These are phyloP conservation scores for Calameuta filiformis DNA, from an alignment of 2,888 invertebrate species.

Conservation along the genomic window DNA sequence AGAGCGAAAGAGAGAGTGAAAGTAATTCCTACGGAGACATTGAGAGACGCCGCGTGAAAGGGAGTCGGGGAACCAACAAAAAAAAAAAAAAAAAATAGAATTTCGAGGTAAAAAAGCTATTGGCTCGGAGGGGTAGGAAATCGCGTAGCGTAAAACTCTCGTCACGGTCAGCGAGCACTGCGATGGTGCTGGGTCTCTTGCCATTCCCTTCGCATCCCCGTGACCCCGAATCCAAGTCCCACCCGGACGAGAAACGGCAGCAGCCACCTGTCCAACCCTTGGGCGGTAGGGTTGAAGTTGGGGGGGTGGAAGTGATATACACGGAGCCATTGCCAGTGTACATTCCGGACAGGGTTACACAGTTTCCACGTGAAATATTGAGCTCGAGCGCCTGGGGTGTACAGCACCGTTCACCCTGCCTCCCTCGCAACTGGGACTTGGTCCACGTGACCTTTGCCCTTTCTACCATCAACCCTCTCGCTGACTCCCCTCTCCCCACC, in stretches of 20 bases:
- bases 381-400: constrained; percentile 16
- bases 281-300: constrained; percentile 61
- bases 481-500: too few relatives aligned
- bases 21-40: too few relatives aligned
- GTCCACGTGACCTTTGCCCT: constrained; percentile 1
- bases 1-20: too few relatives aligned
- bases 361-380: constrained; percentile 41
- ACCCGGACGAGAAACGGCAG: constrained; percentile 27
- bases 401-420: too few relatives aligned
- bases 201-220: too few relatives aligned
- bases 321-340: constrained; percentile 37
- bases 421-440: too few relatives aligned
- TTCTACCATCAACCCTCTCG: neutral
- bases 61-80: too few relatives aligned
- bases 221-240: constrained; percentile 8
- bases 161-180: constrained; percentile 47
- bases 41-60: too few relatives aligned
- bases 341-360: constrained; percentile 40
- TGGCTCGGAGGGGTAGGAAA: too few relatives aligned
- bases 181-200: too few relatives aligned
- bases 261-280: constrained; percentile 26
- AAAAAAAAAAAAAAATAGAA: too few relatives aligned
- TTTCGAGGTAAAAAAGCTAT: too few relatives aligned
- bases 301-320: constrained; percentile 42
- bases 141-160: constrained; percentile 38